These are phyloP conservation scores for Gymnogyps californianus DNA, from an alignment of 2,113 vertebrate genomes.

Conservation along the genomic window DNA sequence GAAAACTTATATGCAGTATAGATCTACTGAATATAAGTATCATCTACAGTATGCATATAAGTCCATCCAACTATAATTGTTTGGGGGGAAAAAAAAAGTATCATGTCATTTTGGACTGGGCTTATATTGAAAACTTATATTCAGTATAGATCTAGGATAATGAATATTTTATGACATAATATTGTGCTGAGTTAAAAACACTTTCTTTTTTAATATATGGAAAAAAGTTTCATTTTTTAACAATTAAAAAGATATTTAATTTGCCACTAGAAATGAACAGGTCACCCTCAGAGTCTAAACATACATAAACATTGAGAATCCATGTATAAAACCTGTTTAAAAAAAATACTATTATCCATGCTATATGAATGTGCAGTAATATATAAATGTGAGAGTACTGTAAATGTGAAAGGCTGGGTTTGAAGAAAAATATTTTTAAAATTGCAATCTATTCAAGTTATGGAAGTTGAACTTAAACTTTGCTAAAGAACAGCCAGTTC, in stretches of 20 bases:
- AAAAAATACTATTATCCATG: background rate
- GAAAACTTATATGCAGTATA: background rate
- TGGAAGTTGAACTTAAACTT: background rate
- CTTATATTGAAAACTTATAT: background rate
- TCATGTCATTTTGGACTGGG: background rate
- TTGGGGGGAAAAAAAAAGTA: background rate
- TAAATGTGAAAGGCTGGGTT: background rate
- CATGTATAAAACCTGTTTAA: background rate
- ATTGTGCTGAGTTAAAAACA: background rate
- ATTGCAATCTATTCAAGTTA: background rate
- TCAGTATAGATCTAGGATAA: background rate
- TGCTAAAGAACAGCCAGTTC: background rate
- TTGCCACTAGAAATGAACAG: background rate
- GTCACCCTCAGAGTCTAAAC: background rate
- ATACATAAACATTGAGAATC: background rate
- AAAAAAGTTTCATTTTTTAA: background rate
- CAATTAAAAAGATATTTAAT: background rate
- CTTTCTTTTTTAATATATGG: background rate
- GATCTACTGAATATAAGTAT: background rate
- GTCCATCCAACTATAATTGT: background rate
- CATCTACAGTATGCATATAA: background rate
- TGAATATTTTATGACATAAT: background rate
- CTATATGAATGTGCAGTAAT: background rate
- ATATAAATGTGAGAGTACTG: background rate
- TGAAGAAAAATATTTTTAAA: background rate